phyloP scores from a whole-genome alignment of 2,888 invertebrate genomes.

The Cybosia mesomella region DNA sequence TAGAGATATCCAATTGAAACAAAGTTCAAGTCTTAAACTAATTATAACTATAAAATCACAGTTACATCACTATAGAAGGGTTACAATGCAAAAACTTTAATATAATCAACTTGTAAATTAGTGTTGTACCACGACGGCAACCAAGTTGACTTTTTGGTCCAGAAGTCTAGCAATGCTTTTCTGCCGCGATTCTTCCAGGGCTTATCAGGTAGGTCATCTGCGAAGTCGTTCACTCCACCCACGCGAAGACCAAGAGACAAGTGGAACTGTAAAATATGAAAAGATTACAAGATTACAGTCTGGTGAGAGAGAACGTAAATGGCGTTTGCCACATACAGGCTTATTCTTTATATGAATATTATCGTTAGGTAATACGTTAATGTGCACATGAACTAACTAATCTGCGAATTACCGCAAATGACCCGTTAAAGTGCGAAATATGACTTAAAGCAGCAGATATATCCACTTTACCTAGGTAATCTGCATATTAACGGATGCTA shows the following conservation, averaged over 20 bases:
- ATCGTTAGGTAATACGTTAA: too few species aligned
- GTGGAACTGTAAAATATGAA: constrained; percentile 87
- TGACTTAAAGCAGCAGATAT: too few species aligned
- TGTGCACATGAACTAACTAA: too few species aligned
- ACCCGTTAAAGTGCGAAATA: too few species aligned
- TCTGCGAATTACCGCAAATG: too few species aligned
- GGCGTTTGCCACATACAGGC: not conserved
- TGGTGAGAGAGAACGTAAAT: not conserved
- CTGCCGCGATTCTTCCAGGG: constrained; percentile 92
- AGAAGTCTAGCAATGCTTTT: constrained; percentile 89
- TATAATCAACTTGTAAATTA: constrained; percentile 87
- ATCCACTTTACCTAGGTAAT: too few species aligned
- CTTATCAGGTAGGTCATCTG: constrained; percentile 87
- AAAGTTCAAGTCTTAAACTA: constrained; percentile 9
- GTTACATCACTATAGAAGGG: constrained; percentile 8
- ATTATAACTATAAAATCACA: constrained; percentile 34
- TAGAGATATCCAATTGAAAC: not conserved
- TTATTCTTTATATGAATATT: too few species aligned
- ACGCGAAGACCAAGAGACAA: constrained; percentile 92
- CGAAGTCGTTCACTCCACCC: constrained; percentile 92
- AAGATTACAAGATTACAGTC: not conserved
- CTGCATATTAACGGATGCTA: too few species aligned
- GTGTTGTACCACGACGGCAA: constrained; percentile 88
- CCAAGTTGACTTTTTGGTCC: constrained; percentile 87
- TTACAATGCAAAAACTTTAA: constrained; percentile 87